phyloP scores from a whole-genome alignment of 2,113 vertebrate genomes.

The Thamnophis sirtalis region DNA sequence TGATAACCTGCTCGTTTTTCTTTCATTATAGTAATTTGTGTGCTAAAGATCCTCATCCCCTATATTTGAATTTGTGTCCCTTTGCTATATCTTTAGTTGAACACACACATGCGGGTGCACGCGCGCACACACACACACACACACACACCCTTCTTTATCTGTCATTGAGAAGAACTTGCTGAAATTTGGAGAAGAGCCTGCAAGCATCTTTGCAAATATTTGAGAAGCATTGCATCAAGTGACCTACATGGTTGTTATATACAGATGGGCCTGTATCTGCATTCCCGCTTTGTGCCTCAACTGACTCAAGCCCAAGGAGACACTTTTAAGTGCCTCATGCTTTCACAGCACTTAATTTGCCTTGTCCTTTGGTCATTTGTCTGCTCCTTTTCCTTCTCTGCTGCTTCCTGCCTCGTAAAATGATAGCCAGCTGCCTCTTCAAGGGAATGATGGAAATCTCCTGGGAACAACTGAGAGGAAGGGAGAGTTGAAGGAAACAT shows the following conservation, averaged over 20 bases:
- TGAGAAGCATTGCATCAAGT: slow-evolving; percentile 22
- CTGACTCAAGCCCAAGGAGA: slow-evolving; percentile 47
- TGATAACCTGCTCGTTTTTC: neutral
- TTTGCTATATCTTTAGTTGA: neutral
- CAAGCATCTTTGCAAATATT: neutral
- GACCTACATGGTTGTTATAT: neutral
- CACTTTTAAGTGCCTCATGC: slow-evolving; percentile 55
- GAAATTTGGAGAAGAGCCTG: slow-evolving; percentile 20
- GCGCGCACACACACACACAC: too few relatives aligned
- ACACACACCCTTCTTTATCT: neutral
- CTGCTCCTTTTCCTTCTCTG: slow-evolving; percentile 78
- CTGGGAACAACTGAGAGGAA: slow-evolving; percentile 43
- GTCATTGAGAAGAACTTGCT: slow-evolving; percentile 13
- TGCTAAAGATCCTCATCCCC: neutral
- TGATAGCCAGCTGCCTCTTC: slow-evolving; percentile 72
- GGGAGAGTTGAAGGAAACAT: slow-evolving; percentile 28
- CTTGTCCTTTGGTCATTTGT: slow-evolving; percentile 79
- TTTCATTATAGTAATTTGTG: neutral
- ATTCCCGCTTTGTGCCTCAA: slow-evolving; percentile 38
- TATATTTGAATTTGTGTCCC: neutral
- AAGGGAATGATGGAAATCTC: slow-evolving; percentile 65
- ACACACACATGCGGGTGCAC: neutral
- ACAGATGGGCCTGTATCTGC: slow-evolving; percentile 27
- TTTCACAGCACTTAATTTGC: slow-evolving; percentile 67
- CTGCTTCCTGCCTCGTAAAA: slow-evolving; percentile 76